A percentile compares a stretch with the other conserved stretches of the same genome.
Evolutionary conservation across 2,113 vertebrate genomes (phyloP).

Genomic region (Protomyctophum bolini): DNA sequence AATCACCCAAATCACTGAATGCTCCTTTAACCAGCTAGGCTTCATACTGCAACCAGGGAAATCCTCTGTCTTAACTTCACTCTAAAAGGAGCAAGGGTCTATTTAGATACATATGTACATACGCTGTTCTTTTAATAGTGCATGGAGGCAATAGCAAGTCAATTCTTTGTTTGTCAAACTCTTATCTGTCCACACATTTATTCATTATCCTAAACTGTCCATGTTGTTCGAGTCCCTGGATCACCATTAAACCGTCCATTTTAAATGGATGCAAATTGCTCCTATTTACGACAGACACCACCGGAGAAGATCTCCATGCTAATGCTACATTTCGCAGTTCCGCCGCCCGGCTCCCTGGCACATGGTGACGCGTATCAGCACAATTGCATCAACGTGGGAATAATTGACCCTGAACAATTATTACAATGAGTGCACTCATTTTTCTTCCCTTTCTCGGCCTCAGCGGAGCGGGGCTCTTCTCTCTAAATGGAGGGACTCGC

Average conservation of each 20-base stretch:
- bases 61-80: too few species aligned
- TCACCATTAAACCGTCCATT: conserved; percentile 34
- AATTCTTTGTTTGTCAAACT: not conserved
- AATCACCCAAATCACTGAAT: too few species aligned
- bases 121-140: too few species aligned
- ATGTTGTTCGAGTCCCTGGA: conserved; percentile 18
- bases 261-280: conserved; percentile 80
- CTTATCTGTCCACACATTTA: not conserved
- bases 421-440: conserved; percentile 79
- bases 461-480: conserved; percentile 21
- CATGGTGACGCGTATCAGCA: conserved; percentile 81
- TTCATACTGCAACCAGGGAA: too few species aligned
- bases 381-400: conserved; percentile 86
- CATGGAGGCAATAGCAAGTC: not conserved
- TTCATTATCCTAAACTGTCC: conserved; percentile 5
- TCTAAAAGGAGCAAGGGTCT: too few species aligned
- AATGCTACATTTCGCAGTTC: conserved; percentile 79
- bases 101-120: too few species aligned
- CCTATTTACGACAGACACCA: conserved; percentile 79
- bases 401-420: conserved; percentile 89
- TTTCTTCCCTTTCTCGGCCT: conserved; percentile 57
- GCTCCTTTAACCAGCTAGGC: too few species aligned
- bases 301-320: conserved; percentile 74
- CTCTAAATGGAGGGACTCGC: conserved; percentile 51
- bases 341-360: conserved; percentile 61